Evolutionary conservation across 2,888 invertebrate species (phyloP), one percentile per base, ranked within the genome.

Genomic region (Orthosia gracilis): DNA sequence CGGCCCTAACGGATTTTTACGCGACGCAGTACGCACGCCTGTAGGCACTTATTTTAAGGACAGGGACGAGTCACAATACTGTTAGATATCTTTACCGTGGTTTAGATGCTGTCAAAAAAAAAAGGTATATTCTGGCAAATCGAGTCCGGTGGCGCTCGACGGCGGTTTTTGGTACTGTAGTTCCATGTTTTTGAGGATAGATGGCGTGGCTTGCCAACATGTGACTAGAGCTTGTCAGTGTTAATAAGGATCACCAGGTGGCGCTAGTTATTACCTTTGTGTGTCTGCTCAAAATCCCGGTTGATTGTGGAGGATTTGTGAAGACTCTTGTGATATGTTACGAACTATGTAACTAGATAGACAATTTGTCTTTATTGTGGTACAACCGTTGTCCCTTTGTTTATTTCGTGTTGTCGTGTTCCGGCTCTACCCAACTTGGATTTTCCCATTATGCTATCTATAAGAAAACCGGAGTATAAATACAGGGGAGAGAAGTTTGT

Each of bases 261-360:
- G 67, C 82, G 77, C 21, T 68, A 81, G 40, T 45, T 45, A 18
- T 0, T 26, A 40, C 5, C 77, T 59, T 40, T 9, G 31, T 7
- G 31, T 31, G 26, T 31, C 31, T 31, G 4, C 18, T 52, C 0
- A 18, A 13, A 68, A 21, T 54, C 2, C 57, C 18, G 40, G 57
- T 26, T 21, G 3, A n/a, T 31, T 7, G 15, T 15, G 15, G 9
- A 52, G 21, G 7, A 47, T 67, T 75, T 17, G 21, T 52, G 26
- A 31, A 49, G 18, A 31, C 1, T 23, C 31, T 45, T 11, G 45
- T 54, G 26, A 55, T 47, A 23, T 66, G 49, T 68, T 66, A 23
- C 18, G 23, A 18, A 15, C 11, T 50, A 50, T 23, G 18, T 18
- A 23, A 11, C 45, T 45, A 40, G 5, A 54, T 45, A 40, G 5